Evolutionary conservation across 1,140 invertebrate species (phyloP), one percentile per base, ranked within the genome.

Genomic region (Campoletis sonorensis): DNA sequence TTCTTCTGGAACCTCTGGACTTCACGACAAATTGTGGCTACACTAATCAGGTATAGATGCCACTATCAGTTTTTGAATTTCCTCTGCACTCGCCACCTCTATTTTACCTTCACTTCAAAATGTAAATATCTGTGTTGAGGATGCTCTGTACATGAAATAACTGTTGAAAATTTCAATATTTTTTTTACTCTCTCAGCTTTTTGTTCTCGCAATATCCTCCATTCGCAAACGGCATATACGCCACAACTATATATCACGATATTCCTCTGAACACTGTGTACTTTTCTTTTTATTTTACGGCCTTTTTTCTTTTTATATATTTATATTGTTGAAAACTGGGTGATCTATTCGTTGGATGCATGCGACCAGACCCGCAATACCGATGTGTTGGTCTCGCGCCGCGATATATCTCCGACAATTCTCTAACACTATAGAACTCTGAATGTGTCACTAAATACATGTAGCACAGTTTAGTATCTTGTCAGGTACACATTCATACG

Each of bases 1-100:
- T 92, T 67, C 86, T 76, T 33, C 81, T 91, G 80, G 89, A 92
- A 30, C 88, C 88, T 11, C 49, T 73, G 76, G 76, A 78, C 33
- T 67, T 78, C 26, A 16, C 76, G n/a, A 78, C 33, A 78, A 78
- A 40, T 64, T 78, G 45, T 83, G 86, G 64, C 75, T 71, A 21
- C 54, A 73, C 72, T 67, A 81, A 80, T 64, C 86, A 87, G 84
- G 86, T 87, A 87, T 82, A 81, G 45, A 23, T 49, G 18, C 45
- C 27, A 51, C 21, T 49, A 61, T 15, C 58, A 18, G 13, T 2
- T 15, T n/a, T 16, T 33, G 15, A 26, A 58, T 16, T 27, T n/a
- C 7, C 58, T 26, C 37, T 58, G 40, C 72, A 76, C 30, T 81
- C 33, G 16, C 72, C 23, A 33, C 27, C 37, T 37, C 37, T n/a